Base-by-base conservation (phyloP, 2,888 invertebrate species). In the Pollenia amentaria region DNA sequence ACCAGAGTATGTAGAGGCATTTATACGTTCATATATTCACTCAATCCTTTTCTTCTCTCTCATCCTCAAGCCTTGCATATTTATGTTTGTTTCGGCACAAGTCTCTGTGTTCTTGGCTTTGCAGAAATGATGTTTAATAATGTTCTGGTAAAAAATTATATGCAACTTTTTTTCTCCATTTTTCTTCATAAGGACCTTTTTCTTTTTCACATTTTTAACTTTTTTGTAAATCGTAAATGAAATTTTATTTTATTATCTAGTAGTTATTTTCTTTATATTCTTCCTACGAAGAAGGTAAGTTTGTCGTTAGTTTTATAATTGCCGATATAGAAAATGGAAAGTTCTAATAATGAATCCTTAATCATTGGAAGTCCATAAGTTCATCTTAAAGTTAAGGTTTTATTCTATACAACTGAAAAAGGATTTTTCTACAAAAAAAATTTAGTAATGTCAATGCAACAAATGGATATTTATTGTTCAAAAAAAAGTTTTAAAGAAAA, bases 101-200 rank as follows among this genome's bases (percentile, higher is more conserved):
- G 51, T 38, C 53, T 42, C 14, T 64, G 18, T 29, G 53, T 14
- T 75, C 40, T 64, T 64, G 11, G 12, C 9, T 51, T 51, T 51
- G 18, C 18, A 38, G 40, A 51, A 75, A 48, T 51, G 40, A 82
- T 82, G 69, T 75, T 76, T 76, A 76, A 76, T 82, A 76, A 82
- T 76, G 69, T 51, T 76, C 69, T 40, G 76, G 82, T 62, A 12
- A 14, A 62, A 62, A 62, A 62, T 62, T 62, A 40, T 38, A 10
- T 14, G 10, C 62, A 65, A 72, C 70, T 21, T 29, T 80, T 64
- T 65, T 51, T 42, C 16, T 67, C 1, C 9, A 29, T 18, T 18
- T 18, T 64, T 18, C 21, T 10, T 38, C 8, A 57, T 62, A 12
- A n/a, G 38, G 40, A 3, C 38, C 16, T n/a, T 40, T n/a, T 14